Percentiles rank a stretch among this genome's conserved stretches.
These are phyloP conservation scores for Stenurella melanura DNA, from an alignment of 2,888 invertebrate genomes.

Conservation along the genomic window DNA sequence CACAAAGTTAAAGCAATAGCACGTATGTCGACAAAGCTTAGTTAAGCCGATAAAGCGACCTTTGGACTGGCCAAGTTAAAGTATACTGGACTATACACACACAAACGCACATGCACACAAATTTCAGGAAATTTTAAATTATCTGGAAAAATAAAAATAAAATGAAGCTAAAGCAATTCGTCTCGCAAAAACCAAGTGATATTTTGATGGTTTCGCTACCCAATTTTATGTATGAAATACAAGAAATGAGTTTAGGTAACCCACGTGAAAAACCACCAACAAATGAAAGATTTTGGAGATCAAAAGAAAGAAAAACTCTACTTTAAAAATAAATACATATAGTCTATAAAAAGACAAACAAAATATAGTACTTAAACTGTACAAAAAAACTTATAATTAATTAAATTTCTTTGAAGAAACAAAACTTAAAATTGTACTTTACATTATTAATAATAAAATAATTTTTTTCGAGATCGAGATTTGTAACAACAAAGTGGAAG, in stretches of 20 bases:
- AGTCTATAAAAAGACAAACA: conserved; percentile 64
- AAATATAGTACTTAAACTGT: conserved; percentile 64
- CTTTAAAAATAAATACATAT: conserved; percentile 62
- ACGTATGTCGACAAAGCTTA: no score
- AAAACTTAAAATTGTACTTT: conserved; percentile 66
- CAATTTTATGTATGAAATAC: conserved; percentile 48
- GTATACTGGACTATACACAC: no score
- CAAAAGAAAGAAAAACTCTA: conserved; percentile 63
- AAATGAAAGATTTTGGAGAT: conserved; percentile 65
- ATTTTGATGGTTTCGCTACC: conserved; percentile 50
- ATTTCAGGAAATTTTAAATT: no score
- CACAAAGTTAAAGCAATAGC: no score
- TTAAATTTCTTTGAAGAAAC: conserved; percentile 64
- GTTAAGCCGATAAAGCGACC: no score
- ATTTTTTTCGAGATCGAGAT: conserved; percentile 64
- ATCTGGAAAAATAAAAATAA: neutral
- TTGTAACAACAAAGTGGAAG: conserved; percentile 64
- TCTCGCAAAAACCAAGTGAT: conserved; percentile 34
- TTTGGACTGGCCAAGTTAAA: no score
- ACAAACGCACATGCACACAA: no score
- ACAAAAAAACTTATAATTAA: conserved; percentile 62
- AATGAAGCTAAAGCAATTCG: neutral
- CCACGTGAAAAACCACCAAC: conserved; percentile 52
- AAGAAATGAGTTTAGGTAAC: conserved; percentile 41
- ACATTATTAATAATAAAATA: conserved; percentile 61